Conservation (phyloP, 2,113 vertebrate genomes). For the Speoplatyrhinus poulsoni region DNA sequence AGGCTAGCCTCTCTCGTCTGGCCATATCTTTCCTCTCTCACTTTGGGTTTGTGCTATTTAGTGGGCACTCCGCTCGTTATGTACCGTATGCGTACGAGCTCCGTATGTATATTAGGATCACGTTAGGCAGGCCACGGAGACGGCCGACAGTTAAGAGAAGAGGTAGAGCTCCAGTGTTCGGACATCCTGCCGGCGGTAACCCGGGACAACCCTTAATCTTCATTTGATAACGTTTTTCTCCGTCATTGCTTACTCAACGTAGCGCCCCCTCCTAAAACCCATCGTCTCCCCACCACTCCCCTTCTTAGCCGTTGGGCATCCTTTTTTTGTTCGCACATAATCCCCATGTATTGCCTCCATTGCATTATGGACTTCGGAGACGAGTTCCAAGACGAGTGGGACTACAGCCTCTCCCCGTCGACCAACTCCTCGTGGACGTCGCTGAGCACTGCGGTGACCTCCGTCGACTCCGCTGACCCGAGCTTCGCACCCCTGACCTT, state of each 20-base stretch:
- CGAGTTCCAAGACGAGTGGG: constrained; percentile 7
- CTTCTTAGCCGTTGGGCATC: neutral
- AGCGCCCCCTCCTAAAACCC: too few species aligned
- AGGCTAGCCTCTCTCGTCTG: neutral
- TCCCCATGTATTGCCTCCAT: constrained; percentile 8
- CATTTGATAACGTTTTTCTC: neutral
- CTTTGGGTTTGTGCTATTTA: constrained; percentile 12
- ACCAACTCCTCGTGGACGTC: constrained; percentile 61
- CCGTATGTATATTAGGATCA: too few species aligned
- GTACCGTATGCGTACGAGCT: too few species aligned
- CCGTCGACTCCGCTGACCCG: constrained; percentile 50
- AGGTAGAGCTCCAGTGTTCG: too few species aligned
- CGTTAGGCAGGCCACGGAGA: too few species aligned
- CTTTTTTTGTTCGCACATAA: neutral
- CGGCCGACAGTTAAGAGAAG: too few species aligned
- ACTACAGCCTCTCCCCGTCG: constrained; percentile 48
- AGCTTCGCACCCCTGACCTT: constrained; percentile 29
- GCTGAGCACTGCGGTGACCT: constrained; percentile 62
- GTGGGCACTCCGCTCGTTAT: too few species aligned
- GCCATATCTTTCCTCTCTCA: neutral
- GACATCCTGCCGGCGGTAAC: too few species aligned
- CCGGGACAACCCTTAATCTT: too few species aligned
- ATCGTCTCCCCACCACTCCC: constrained; percentile 3
- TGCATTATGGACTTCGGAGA: constrained; percentile 37
- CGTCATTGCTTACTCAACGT: too few species aligned